Percentiles rank a stretch among this genome's conserved stretches.
These are phyloP conservation scores for Anhinga rufa DNA, from an alignment of 2,113 vertebrate genomes.

Conservation along the genomic window DNA sequence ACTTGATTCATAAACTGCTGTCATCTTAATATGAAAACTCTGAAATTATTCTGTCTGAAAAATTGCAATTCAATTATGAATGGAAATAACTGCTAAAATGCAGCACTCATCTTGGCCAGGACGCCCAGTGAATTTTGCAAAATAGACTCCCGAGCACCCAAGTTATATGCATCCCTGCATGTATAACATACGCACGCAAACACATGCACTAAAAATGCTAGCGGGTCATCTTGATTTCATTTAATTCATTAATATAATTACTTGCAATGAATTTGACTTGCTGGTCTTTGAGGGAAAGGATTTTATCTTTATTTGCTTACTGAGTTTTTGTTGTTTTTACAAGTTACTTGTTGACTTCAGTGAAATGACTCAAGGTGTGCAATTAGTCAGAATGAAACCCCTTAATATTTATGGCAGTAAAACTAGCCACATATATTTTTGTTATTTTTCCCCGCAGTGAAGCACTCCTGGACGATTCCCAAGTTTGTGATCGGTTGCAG, in stretches of 20 bases:
- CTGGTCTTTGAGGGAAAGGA: background rate
- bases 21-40: background rate
- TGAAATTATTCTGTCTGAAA: background rate
- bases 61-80: background rate
- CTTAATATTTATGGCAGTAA: background rate
- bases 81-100: conserved; percentile 16
- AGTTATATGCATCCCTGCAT: background rate
- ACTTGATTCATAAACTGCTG: conserved; percentile 22
- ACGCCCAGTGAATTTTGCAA: background rate
- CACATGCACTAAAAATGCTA: background rate
- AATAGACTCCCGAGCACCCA: background rate
- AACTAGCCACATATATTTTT: background rate
- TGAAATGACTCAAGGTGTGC: background rate
- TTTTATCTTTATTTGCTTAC: background rate
- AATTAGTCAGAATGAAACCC: background rate
- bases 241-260: background rate
- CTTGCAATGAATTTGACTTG: background rate
- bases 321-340: background rate
- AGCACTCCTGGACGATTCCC: background rate
- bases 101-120: background rate
- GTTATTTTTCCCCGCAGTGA: background rate
- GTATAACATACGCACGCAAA: background rate
- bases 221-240: background rate
- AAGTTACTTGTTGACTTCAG: background rate
- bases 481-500: background rate